Evolutionary conservation across 35 echinoderm and acorn worm genomes (phyloP).

Genomic region (Apostichopus parvimensis): DNA sequence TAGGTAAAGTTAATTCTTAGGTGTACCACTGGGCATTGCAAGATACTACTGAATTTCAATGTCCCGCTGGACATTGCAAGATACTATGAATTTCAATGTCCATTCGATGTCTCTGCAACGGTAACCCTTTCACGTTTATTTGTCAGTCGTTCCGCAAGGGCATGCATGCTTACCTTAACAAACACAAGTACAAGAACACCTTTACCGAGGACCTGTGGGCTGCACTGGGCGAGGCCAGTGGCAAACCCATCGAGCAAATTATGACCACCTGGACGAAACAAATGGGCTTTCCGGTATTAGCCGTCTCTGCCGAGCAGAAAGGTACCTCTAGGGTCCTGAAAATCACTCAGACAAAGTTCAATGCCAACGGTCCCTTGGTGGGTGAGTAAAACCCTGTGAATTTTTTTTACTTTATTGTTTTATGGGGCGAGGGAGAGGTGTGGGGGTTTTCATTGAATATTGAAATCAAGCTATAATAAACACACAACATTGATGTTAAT

Average conservation of each 20-base stretch:
- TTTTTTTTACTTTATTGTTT: too few relatives aligned
- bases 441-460: too few relatives aligned
- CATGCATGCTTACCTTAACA: slow-evolving; percentile 84
- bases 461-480: too few relatives aligned
- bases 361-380: slow-evolving; percentile 76
- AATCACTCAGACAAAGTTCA: slow-evolving; percentile 86
- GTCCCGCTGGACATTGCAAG: too few relatives aligned
- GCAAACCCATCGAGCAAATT: slow-evolving; percentile 77
- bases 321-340: slow-evolving; percentile 76
- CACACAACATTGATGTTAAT: too few relatives aligned
- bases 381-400: slow-evolving; percentile 37
- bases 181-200: slow-evolving; percentile 87
- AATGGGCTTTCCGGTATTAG: slow-evolving; percentile 95
- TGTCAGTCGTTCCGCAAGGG: slow-evolving; percentile 81
- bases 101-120: background rate
- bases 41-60: too few relatives aligned
- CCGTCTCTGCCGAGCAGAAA: slow-evolving; percentile 78
- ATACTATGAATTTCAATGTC: too few relatives aligned
- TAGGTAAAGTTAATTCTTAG: too few relatives aligned
- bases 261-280: slow-evolving; percentile 98
- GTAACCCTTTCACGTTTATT: background rate
- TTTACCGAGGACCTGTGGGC: slow-evolving; percentile 93
- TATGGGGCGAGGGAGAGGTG: too few relatives aligned
- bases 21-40: too few relatives aligned
- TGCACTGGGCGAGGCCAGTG: slow-evolving; percentile 76